Conservation (phyloP, 2,113 vertebrate genomes). For the Romanogobio albipinnatus region DNA sequence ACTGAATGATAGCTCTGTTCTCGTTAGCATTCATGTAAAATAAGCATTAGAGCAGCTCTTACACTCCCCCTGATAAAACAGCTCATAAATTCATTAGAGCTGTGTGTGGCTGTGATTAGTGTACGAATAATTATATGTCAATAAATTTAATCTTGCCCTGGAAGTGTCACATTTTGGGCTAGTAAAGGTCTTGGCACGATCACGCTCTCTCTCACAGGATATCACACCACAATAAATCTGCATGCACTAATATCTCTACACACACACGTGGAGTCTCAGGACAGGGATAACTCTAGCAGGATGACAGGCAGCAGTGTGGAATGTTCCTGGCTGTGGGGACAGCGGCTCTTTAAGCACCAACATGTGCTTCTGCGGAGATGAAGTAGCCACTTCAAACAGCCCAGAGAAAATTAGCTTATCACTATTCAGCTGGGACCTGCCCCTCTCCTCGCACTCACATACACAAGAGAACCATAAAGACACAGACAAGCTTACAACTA, state of each 20-base stretch:
- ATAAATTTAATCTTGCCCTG: slow-evolving; percentile 40
- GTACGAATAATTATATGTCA: slow-evolving; percentile 14
- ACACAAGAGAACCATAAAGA: slow-evolving; percentile 62
- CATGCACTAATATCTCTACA: slow-evolving; percentile 34
- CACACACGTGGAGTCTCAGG: slow-evolving; percentile 68
- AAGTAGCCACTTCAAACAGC: slow-evolving; percentile 88
- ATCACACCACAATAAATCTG: slow-evolving; percentile 38
- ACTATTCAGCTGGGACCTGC: slow-evolving; percentile 84
- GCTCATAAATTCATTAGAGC: slow-evolving; percentile 44
- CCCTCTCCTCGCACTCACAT: slow-evolving; percentile 79
- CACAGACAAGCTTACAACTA: slow-evolving; percentile 36
- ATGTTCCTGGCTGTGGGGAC: slow-evolving; percentile 64
- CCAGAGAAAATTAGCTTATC: slow-evolving; percentile 86
- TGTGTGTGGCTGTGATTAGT: slow-evolving; percentile 37
- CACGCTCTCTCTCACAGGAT: slow-evolving; percentile 13
- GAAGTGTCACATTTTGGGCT: slow-evolving; percentile 17
- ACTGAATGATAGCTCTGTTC: slow-evolving; percentile 18
- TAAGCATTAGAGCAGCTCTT: slow-evolving; percentile 44
- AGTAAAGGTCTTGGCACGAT: slow-evolving; percentile 11
- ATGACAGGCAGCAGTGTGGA: slow-evolving; percentile 71
- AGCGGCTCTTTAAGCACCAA: slow-evolving; percentile 69
- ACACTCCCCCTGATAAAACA: slow-evolving; percentile 30
- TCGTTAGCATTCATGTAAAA: slow-evolving; percentile 31
- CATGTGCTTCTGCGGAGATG: slow-evolving; percentile 72
- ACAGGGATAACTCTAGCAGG: slow-evolving; percentile 74